Conservation (phyloP, 2,888 invertebrate genomes). For the Zhengitettix transpicula region DNA sequence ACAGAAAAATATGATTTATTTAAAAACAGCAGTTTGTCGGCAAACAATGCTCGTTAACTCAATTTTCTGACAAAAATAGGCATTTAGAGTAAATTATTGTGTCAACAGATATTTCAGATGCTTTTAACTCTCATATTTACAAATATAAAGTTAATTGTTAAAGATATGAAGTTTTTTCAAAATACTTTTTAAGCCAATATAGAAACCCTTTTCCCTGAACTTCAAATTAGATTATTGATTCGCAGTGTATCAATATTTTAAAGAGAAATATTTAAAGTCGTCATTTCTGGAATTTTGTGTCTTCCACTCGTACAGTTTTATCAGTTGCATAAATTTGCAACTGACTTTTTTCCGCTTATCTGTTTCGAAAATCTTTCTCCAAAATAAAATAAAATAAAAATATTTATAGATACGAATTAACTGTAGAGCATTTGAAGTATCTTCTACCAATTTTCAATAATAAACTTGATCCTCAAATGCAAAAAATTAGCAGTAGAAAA, state of each 20-base stretch:
- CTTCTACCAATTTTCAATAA: too few relatives aligned
- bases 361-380: background rate
- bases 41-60: too few relatives aligned
- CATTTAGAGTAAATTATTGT: too few relatives aligned
- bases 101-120: too few relatives aligned
- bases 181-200: background rate
- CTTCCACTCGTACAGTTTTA: background rate
- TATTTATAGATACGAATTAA: background rate
- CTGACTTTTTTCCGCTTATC: background rate
- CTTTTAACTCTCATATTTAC: background rate
- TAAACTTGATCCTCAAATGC: background rate
- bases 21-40: too few relatives aligned
- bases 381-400: background rate
- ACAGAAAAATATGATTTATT: too few relatives aligned
- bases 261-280: background rate
- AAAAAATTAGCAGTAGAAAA: background rate
- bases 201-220: background rate
- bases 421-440: background rate
- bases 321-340: background rate
- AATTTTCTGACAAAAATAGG: too few relatives aligned
- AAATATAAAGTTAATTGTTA: background rate
- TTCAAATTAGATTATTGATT: background rate
- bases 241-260: background rate
- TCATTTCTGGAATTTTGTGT: background rate
- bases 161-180: background rate